Conservation (phyloP, 2,888 invertebrate species). For the Pristionchus arcanus region DNA sequence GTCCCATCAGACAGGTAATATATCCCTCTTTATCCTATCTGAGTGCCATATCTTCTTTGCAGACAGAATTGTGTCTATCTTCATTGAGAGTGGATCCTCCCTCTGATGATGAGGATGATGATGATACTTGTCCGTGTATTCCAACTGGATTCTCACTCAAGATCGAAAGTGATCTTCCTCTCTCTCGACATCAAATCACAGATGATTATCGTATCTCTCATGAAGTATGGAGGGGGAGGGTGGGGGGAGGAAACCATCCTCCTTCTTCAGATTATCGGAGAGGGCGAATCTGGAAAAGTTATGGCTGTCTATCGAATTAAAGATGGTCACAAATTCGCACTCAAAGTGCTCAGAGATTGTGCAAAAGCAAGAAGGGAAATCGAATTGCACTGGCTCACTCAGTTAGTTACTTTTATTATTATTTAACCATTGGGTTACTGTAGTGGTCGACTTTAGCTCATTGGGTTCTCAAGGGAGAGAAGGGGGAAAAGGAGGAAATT, state of each 20-base stretch:
- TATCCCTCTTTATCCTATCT: background rate
- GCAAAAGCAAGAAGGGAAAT: constrained; percentile 95
- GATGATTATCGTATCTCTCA: constrained; percentile 77
- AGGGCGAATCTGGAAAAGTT: constrained; percentile 98
- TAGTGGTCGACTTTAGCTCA: background rate
- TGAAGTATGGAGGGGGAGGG: constrained; percentile 62
- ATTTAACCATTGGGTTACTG: background rate
- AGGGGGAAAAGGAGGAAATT: background rate
- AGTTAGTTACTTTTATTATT: constrained; percentile 58
- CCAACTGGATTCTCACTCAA: background rate
- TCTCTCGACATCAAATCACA: constrained; percentile 70
- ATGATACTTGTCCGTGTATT: background rate
- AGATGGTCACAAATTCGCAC: constrained; percentile 89
- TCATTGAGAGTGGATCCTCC: constrained; percentile 23
- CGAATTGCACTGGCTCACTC: constrained; percentile 93
- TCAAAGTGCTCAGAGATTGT: constrained; percentile 94
- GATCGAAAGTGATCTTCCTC: background rate
- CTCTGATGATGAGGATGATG: constrained; percentile 50
- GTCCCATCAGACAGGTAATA: constrained; percentile 31
- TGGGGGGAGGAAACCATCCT: background rate
- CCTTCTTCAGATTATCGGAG: constrained; percentile 87
- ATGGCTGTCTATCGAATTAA: constrained; percentile 91
- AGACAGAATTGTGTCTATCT: constrained; percentile 52
- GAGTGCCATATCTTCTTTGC: background rate
- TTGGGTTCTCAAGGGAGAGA: background rate